phyloP scores from a whole-genome alignment of 2,113 vertebrate genomes.

The Halichoerus grypus region DNA sequence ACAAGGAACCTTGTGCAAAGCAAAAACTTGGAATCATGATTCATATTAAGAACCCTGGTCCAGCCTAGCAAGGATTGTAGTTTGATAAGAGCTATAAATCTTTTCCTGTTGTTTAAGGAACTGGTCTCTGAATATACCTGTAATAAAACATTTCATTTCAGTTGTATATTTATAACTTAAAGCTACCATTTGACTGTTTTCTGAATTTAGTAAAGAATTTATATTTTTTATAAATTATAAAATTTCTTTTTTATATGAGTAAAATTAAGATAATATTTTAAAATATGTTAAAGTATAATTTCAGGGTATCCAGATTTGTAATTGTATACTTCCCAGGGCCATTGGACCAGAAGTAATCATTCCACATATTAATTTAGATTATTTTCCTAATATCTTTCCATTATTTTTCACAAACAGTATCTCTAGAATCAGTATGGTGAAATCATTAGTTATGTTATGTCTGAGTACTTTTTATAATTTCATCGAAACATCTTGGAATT shows the following conservation, averaged over 20 bases:
- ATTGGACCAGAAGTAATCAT: neutral
- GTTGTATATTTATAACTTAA: conserved; percentile 7
- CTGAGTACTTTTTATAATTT: conserved; percentile 42
- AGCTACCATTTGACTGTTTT: conserved; percentile 11
- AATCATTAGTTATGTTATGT: neutral
- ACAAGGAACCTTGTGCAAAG: neutral
- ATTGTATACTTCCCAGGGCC: neutral
- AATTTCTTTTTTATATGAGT: neutral
- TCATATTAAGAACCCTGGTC: neutral
- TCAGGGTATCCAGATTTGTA: neutral
- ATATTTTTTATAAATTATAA: neutral
- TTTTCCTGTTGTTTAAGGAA: neutral
- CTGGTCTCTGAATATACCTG: neutral
- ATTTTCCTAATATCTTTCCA: neutral
- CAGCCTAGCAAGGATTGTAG: neutral
- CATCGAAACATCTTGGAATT: conserved; percentile 29
- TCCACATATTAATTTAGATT: neutral
- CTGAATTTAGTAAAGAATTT: neutral
- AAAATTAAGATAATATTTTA: neutral
- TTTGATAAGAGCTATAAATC: neutral
- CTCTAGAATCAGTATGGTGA: neutral
- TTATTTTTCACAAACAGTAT: neutral
- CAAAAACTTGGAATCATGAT: neutral
- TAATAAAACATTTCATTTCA: conserved; percentile 28
- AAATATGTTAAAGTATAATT: neutral